Evolutionary conservation across 2,113 vertebrate genomes (phyloP), one percentile per base, ranked within the genome.

Genomic region (Scytalopus superciliaris): DNA sequence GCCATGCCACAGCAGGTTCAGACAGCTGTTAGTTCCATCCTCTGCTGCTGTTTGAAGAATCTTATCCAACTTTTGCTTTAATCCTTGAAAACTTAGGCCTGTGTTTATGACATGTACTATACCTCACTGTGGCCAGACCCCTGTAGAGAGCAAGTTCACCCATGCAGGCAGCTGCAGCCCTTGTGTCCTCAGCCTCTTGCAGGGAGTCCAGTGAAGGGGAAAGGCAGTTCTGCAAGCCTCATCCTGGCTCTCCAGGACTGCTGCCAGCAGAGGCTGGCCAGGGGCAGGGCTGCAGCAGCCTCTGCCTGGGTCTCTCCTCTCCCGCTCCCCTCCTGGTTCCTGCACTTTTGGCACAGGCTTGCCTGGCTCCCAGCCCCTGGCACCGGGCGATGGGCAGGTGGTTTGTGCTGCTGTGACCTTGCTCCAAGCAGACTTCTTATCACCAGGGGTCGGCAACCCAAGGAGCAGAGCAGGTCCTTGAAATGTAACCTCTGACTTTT

Each of bases 361-460:
- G 14, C 92, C 92, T 96, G 94, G 94, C 94, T 96, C 19, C 72
- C 6, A 3, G 93, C 93, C 85, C 78, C 83, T 96, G 96, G 96
- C 96, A 97, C 88, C 0, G 1, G 86, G 19, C 2, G 0, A 60
- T 33, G 90, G 85, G 93, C 96, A 97, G 96, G 96, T 96, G 96
- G 96, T 39, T 94, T 47, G 64, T 94, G 92, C 88, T 94, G 93
- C 92, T 92, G 82, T 96, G 96, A 97, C 96, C 96, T 96, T 97
- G 96, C 96, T 96, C 93, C 90, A 95, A 97, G 94, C 96, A 97
- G 94, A 93, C 92, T 96, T 96, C 85, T 59, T 94, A 86, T 56
- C 96, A 82, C 93, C 92, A 68, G 94, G 96, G 79, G 72, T 70
- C 8, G 44, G 83, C 96, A 95, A 81, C 93, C 83, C 60, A 6